Conservation (phyloP, 2,113 vertebrate genomes). For the Vulpes lagopus region DNA sequence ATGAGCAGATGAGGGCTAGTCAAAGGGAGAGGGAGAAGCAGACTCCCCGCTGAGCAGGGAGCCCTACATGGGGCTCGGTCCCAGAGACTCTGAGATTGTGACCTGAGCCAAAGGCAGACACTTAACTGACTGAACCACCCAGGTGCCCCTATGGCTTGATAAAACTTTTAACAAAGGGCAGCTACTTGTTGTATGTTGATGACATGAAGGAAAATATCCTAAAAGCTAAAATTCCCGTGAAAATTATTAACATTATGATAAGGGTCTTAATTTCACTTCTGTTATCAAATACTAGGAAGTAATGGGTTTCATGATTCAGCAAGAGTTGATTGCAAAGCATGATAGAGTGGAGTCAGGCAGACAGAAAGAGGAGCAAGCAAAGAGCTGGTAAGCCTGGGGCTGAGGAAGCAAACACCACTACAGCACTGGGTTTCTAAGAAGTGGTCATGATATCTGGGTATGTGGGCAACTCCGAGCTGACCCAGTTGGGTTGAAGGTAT, state of each 20-base stretch:
- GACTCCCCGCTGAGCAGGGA: too few relatives aligned
- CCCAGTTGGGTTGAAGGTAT: background rate
- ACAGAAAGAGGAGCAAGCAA: background rate
- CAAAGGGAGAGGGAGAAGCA: too few relatives aligned
- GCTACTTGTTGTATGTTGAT: background rate
- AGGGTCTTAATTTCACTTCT: background rate
- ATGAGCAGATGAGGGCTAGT: too few relatives aligned
- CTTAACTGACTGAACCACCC: too few relatives aligned
- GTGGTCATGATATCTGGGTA: background rate
- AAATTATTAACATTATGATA: background rate
- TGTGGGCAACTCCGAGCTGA: background rate
- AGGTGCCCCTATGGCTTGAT: background rate
- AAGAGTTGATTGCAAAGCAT: background rate
- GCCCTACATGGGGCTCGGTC: too few relatives aligned
- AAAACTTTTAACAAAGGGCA: constrained; percentile 2
- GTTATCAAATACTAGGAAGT: background rate
- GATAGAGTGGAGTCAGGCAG: background rate
- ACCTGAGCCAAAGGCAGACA: too few relatives aligned
- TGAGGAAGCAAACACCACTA: background rate
- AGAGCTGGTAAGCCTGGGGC: background rate
- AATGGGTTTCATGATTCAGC: background rate
- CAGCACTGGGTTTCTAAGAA: background rate
- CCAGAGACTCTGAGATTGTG: too few relatives aligned
- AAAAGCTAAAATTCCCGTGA: background rate
- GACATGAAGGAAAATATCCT: background rate